Percentiles rank a stretch among this genome's conserved stretches.
These are phyloP conservation scores for Atrichornis clamosus DNA, from an alignment of 2,113 vertebrate genomes.

Conservation along the genomic window DNA sequence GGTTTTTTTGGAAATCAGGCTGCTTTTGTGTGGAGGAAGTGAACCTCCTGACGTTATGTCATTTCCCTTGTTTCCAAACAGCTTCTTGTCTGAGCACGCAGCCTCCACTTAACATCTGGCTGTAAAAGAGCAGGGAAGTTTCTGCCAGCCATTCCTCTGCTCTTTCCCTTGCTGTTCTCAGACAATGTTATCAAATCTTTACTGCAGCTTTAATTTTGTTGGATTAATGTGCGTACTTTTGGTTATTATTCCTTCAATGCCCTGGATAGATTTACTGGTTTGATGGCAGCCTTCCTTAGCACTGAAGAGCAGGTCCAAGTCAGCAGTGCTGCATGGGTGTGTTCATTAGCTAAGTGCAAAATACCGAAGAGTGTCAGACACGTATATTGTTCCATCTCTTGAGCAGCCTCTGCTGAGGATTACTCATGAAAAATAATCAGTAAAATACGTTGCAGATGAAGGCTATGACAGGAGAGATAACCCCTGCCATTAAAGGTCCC, in stretches of 20 bases:
- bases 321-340: not conserved
- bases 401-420: not conserved
- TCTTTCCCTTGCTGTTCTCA: not conserved
- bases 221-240: not conserved
- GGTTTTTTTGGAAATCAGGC: conserved; percentile 9
- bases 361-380: not conserved
- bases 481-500: not conserved
- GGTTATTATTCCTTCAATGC: not conserved
- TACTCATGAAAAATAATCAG: conserved; percentile 30
- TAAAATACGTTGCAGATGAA: not conserved
- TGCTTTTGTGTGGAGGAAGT: conserved; percentile 58
- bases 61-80: conserved; percentile 51
- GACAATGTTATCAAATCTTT: not conserved
- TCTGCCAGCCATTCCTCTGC: not conserved
- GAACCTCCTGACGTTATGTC: conserved; percentile 42
- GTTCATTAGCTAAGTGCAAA: not conserved
- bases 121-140: not conserved
- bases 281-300: not conserved
- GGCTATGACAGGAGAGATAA: conserved; percentile 6
- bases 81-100: not conserved
- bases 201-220: not conserved
- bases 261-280: not conserved
- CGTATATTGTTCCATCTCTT: not conserved
- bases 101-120: not conserved
- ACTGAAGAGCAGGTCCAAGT: not conserved